Conservation (phyloP, 2,113 vertebrate species). For the Natator depressus region DNA sequence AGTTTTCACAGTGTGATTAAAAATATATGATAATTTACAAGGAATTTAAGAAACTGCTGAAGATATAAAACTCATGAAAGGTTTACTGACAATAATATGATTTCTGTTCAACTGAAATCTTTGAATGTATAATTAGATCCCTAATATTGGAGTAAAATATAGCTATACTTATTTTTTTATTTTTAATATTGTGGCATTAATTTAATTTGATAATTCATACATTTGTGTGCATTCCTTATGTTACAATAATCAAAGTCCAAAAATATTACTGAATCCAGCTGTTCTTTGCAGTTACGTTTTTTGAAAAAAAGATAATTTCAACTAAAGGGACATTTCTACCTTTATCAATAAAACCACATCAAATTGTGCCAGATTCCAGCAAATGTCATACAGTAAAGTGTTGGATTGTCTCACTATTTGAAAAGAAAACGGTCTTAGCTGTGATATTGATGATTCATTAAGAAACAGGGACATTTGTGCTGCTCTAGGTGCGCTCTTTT, state of each 20-base stretch:
- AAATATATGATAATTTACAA: neutral
- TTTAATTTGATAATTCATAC: neutral
- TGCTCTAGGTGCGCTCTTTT: neutral
- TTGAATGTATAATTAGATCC: neutral
- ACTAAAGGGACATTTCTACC: neutral
- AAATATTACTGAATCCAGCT: neutral
- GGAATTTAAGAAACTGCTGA: neutral
- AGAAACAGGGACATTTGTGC: neutral
- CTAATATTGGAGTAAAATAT: neutral
- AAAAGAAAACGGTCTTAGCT: neutral
- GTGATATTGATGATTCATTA: neutral
- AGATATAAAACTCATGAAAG: neutral
- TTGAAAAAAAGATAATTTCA: neutral
- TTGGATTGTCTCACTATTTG: neutral
- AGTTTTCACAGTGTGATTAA: neutral
- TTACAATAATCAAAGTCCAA: neutral
- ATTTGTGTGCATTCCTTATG: neutral
- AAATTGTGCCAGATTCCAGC: neutral
- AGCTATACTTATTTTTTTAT: neutral
- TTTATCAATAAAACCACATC: neutral
- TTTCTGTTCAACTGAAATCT: slow-evolving; percentile 13
- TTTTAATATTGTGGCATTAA: neutral
- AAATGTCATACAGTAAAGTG: neutral
- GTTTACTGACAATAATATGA: slow-evolving; percentile 1
- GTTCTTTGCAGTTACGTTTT: neutral